Conservation (phyloP, 2,888 invertebrate genomes). For the Anarsia innoxiella region DNA sequence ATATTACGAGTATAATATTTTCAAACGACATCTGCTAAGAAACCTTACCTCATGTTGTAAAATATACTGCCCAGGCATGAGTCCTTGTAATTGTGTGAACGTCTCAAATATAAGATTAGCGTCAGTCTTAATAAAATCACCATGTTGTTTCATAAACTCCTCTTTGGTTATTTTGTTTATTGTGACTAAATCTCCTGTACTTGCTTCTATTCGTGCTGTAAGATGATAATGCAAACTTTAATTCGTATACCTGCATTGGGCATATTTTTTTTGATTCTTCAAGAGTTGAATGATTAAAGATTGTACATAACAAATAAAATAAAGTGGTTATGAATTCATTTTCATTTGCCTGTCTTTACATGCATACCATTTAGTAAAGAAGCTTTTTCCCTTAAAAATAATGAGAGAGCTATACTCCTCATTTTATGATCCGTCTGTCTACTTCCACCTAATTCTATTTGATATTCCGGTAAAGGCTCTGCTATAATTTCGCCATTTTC, state of each 20-base stretch:
- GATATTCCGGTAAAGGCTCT: conserved; percentile 56
- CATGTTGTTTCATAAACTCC: conserved; percentile 16
- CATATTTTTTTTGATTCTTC: no score
- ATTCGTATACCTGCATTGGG: no score
- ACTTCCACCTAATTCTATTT: conserved; percentile 49
- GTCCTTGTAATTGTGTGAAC: conserved; percentile 37
- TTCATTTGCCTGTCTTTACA: neutral
- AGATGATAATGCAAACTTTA: neutral
- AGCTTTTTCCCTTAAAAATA: conserved; percentile 37
- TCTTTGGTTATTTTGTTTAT: conserved; percentile 22
- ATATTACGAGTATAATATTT: no score
- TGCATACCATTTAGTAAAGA: conserved; percentile 43
- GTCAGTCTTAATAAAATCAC: conserved; percentile 14
- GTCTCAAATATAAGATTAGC: conserved; percentile 27
- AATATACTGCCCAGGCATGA: conserved; percentile 46
- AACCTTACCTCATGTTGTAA: conserved; percentile 53
- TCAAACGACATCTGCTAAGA: no score
- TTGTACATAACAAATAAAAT: no score
- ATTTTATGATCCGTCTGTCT: conserved; percentile 26
- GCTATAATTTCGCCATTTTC: conserved; percentile 36
- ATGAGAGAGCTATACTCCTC: conserved; percentile 32
- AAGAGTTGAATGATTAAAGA: no score
- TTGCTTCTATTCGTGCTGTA: conserved; percentile 46
- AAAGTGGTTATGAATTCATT: neutral
- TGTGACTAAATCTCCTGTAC: conserved; percentile 42